Conservation (phyloP, 2,888 invertebrate genomes). For the Magallana nippona region DNA sequence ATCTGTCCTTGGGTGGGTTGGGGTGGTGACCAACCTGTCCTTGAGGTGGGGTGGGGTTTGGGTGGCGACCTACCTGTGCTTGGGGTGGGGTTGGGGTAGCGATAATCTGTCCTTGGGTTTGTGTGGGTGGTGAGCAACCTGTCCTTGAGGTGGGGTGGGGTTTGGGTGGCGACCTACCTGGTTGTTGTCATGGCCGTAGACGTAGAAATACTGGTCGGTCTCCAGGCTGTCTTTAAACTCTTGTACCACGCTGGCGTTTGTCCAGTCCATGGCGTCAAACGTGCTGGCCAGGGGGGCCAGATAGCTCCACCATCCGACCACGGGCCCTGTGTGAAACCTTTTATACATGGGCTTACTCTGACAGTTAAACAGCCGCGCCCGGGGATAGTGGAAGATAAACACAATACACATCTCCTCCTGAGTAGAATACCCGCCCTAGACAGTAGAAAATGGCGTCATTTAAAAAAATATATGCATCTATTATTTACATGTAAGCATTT, state of each 20-base stretch:
- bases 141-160: no score
- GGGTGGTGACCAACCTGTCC: no score
- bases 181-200: background rate
- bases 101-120: no score
- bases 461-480: no score
- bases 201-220: background rate
- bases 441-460: background rate
- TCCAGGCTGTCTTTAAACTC: background rate
- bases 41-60: no score
- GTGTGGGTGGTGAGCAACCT: no score
- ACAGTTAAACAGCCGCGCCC: slow-evolving; percentile 10
- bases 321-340: background rate
- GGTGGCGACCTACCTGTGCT: no score
- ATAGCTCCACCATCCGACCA: background rate
- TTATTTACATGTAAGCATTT: no score
- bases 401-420: slow-evolving; percentile 70
- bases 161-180: background rate
- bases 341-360: slow-evolving; percentile 25
- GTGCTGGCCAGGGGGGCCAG: background rate
- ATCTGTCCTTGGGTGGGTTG: no score
- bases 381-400: slow-evolving; percentile 66
- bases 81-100: no score
- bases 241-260: background rate
- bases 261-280: slow-evolving; percentile 20
- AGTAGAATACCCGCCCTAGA: slow-evolving; percentile 67